Percentiles rank a stretch among this genome's conserved stretches.
Conservation (phyloP, 2,888 invertebrate species). For the Ametastegia equiseti region DNA sequence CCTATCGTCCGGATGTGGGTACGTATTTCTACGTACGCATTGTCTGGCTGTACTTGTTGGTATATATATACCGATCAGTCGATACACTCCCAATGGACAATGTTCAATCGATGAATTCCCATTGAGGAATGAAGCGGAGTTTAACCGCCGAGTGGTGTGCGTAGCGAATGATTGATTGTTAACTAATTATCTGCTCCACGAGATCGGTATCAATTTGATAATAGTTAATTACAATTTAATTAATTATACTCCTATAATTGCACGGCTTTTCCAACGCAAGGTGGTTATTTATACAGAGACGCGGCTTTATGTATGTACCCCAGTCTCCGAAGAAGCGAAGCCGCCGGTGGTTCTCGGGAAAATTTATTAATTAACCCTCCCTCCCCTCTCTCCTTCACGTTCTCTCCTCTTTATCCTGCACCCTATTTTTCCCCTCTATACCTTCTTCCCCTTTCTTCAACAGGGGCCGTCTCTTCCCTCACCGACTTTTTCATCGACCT, state of each 20-base stretch:
- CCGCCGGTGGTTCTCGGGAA: conserved; percentile 24
- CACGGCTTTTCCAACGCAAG: conserved; percentile 56
- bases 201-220: conserved; percentile 43
- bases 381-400: conserved; percentile 24
- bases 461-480: conserved; percentile 38
- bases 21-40: neutral
- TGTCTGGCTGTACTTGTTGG: neutral
- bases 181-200: conserved; percentile 42
- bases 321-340: conserved; percentile 37
- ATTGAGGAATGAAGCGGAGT: conserved; percentile 9
- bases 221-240: conserved; percentile 69
- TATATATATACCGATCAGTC: neutral
- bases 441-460: conserved; percentile 21
- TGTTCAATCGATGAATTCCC: conserved; percentile 22
- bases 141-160: conserved; percentile 20
- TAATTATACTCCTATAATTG: conserved; percentile 68
- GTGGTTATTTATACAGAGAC: conserved; percentile 33
- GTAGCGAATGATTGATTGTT: conserved; percentile 47
- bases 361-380: conserved; percentile 49
- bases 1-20: neutral
- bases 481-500: neutral
- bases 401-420: conserved; percentile 28
- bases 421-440: conserved; percentile 4
- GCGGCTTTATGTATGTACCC: neutral
- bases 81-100: conserved; percentile 19